These are phyloP conservation scores for Oopsacas minuta DNA, from an alignment of 37 sponge, comb jelly and placozoan species.

Conservation along the genomic window DNA sequence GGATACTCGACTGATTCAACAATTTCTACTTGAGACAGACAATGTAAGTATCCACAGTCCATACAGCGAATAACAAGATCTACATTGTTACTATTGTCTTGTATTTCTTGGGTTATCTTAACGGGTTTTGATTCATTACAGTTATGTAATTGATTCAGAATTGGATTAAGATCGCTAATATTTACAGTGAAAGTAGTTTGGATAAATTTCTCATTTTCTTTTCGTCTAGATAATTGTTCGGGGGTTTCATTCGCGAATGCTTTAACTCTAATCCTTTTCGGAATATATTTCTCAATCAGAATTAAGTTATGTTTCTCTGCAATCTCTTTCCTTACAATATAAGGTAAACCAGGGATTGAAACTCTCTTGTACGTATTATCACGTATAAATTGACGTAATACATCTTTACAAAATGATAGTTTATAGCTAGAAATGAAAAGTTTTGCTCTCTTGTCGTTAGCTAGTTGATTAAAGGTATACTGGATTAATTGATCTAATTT, in stretches of 20 bases:
- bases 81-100: not conserved
- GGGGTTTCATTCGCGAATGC: not conserved
- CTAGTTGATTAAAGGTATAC: not conserved
- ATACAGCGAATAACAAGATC: not conserved
- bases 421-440: not conserved
- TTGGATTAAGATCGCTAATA: not conserved
- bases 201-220: not conserved
- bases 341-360: not conserved
- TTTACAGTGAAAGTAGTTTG: not conserved
- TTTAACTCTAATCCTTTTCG: not conserved
- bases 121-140: not conserved
- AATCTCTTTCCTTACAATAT: not conserved
- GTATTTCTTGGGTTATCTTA: not conserved
- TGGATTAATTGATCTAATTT: not conserved
- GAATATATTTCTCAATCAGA: not conserved
- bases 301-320: not conserved
- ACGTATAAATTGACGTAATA: not conserved
- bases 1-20: not conserved
- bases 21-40: not conserved
- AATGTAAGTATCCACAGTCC: not conserved
- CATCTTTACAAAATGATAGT: not conserved
- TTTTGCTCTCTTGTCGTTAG: not conserved
- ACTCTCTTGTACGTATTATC: constrained; percentile 3
- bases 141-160: not conserved
- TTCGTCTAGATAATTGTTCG: not conserved